phyloP scores from a whole-genome alignment of 2,113 vertebrate species.

The Saccopteryx leptura region DNA sequence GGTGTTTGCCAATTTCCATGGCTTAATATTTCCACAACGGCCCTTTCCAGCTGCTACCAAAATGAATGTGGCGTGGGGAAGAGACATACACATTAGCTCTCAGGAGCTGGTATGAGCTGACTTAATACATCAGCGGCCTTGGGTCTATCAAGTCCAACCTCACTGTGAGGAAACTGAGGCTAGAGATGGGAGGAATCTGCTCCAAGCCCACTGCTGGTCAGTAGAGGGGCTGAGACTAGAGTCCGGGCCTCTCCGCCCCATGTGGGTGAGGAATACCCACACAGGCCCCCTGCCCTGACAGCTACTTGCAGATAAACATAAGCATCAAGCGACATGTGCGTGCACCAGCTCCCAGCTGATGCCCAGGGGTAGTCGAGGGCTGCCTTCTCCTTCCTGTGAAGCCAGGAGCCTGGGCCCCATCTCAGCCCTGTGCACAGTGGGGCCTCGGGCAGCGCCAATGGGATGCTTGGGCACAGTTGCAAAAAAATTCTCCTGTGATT shows the following conservation, averaged over 20 bases:
- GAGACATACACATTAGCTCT: fast-evolving
- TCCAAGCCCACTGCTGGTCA: background rate
- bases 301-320: background rate
- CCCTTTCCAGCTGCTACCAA: background rate
- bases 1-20: background rate
- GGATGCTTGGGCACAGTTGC: background rate
- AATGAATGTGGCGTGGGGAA: background rate
- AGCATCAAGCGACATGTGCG: background rate
- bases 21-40: background rate
- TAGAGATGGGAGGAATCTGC: background rate
- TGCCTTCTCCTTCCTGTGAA: background rate
- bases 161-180: background rate
- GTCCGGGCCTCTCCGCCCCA: background rate
- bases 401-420: background rate
- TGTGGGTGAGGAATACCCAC: background rate
- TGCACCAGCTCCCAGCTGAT: background rate
- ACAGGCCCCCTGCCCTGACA: fast-evolving
- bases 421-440: background rate
- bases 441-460: background rate
- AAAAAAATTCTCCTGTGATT: background rate
- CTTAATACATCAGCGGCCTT: background rate
- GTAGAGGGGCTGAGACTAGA: background rate
- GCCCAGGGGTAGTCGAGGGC: background rate
- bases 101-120: fast-evolving
- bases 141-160: background rate